Evolutionary conservation across 2,113 vertebrate genomes (phyloP), one percentile per base, ranked within the genome.

Genomic region (Notothenia rossii): DNA sequence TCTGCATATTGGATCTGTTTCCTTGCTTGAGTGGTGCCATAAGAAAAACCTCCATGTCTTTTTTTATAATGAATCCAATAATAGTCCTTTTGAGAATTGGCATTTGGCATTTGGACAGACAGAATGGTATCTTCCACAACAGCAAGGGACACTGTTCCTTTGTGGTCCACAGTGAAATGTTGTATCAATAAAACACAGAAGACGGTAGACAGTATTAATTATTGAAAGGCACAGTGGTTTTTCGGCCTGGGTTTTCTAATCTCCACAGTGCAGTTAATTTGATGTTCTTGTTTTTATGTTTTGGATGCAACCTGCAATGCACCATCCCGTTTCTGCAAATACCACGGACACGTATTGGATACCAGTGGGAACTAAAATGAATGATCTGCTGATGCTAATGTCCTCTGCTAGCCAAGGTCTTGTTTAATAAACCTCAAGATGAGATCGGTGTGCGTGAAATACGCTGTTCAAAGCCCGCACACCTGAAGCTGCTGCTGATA

Each of bases 231-330:
- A 53, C 59, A 7, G 60, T 20, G 77, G 65, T 88, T 86, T 17
- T 43, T 71, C 29, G 29, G 29, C 29, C 29, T 76, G 17, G 72
- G 64, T 72, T 69, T 89, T 79, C 86, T 93, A 87, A 93, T 93
- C 87, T 91, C 84, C 60, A 84, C 84, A 53, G 86, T 69, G 84
- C 82, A 78, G 83, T 91, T 90, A 68, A 94, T 89, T 85, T 84
- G 63, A 91, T 93, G 86, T 87, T 89, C 81, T 78, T 84, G 77
- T 87, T 89, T 88, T 86, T 71, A 72, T 83, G 72, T 81, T 89
- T 85, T 77, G 83, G 82, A 90, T 73, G 84, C 79, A 75, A 87
- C 89, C 94, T 92, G 93, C 92, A 91, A 88, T 89, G 92, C 93
- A 76, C 72, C 88, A 91, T 66, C 86, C 36, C 22, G 13, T 74